A percentile compares a stretch with the other conserved stretches of the same genome.
phyloP scores from a whole-genome alignment of 1,140 invertebrate genomes.

The Stratiolaelaps scimitus region DNA sequence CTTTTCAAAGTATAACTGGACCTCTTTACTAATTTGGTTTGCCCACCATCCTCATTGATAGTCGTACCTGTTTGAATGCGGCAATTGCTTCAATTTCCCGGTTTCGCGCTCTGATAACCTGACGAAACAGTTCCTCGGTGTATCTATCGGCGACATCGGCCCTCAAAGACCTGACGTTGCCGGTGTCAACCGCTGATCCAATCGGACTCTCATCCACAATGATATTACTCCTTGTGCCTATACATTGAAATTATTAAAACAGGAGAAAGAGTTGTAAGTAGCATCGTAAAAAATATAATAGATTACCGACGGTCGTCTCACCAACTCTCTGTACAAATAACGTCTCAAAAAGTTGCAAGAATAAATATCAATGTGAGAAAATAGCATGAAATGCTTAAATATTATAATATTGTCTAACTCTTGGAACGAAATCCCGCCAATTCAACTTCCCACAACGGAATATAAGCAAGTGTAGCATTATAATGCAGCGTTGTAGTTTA shows the following conservation, averaged over 20 bases:
- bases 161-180: neutral
- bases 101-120: slow-evolving; percentile 6
- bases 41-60: neutral
- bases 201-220: neutral
- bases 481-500: too few relatives aligned
- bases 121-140: slow-evolving; percentile 6
- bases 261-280: neutral
- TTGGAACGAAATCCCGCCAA: too few relatives aligned
- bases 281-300: neutral
- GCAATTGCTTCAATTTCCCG: slow-evolving; percentile 6
- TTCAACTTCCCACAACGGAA: neutral
- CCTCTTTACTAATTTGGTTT: too few relatives aligned
- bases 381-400: too few relatives aligned
- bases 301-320: neutral
- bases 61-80: slow-evolving; percentile 2
- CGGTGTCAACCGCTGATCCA: neutral
- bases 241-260: neutral
- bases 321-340: too few relatives aligned
- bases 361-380: too few relatives aligned
- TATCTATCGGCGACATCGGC: neutral
- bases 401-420: too few relatives aligned
- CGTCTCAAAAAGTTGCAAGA: too few relatives aligned
- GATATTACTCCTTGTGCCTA: neutral
- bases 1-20: too few relatives aligned
- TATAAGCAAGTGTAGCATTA: too few relatives aligned